These are phyloP conservation scores for Lasioglossum figueresi DNA, from an alignment of 2,888 invertebrate genomes.

Conservation along the genomic window DNA sequence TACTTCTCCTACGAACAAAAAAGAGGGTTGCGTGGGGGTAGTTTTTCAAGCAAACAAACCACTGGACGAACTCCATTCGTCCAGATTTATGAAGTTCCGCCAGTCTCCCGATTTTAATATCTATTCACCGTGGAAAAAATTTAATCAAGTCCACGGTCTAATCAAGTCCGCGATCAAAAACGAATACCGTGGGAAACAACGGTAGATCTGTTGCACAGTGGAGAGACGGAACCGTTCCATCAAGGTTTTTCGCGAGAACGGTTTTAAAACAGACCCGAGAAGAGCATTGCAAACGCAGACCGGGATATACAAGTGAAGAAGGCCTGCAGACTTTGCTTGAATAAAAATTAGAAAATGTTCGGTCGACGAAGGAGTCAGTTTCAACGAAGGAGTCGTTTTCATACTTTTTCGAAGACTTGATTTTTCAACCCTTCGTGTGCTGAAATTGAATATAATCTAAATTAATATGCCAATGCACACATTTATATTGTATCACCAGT, in stretches of 20 bases:
- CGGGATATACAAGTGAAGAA: not conserved
- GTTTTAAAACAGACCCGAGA: not conserved
- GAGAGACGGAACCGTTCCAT: not conserved
- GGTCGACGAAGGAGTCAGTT: not conserved
- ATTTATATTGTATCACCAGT: no score
- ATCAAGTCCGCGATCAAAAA: conserved; percentile 37
- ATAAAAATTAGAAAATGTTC: not conserved
- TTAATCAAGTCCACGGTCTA: conserved; percentile 47
- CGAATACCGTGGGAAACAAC: conserved; percentile 23
- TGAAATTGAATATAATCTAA: no score
- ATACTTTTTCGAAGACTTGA: not conserved
- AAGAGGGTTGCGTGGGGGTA: not conserved
- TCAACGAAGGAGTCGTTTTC: not conserved
- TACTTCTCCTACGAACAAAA: conserved; percentile 43
- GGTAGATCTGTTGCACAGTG: conserved; percentile 3
- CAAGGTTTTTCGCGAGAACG: not conserved
- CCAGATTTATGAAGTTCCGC: conserved; percentile 42
- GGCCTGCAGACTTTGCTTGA: not conserved
- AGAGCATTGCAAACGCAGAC: not conserved
- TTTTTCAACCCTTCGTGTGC: no score
- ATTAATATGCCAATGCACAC: no score
- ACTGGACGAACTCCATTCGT: conserved; percentile 35
- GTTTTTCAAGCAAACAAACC: not conserved
- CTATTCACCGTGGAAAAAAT: conserved; percentile 28
- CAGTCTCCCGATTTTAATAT: conserved; percentile 28